Percentiles rank a stretch among this genome's conserved stretches.
Conservation (phyloP, 2,113 vertebrate species). For the Oriolus oriolus region DNA sequence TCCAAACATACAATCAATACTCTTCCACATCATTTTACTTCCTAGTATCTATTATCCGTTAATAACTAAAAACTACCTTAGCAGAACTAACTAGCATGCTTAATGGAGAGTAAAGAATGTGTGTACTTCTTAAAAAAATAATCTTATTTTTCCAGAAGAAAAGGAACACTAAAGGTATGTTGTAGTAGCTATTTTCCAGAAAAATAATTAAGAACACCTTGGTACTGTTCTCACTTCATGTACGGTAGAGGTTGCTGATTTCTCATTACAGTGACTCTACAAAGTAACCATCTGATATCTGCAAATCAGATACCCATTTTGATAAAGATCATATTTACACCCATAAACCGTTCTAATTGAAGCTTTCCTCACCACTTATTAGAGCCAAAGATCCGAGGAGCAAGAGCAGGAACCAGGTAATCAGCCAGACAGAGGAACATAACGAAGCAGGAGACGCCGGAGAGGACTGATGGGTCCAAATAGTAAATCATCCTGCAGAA, state of each 20-base stretch:
- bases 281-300: not conserved
- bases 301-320: not conserved
- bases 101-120: not conserved
- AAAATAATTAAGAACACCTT: not conserved
- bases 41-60: not conserved
- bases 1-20: not conserved
- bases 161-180: not conserved
- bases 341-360: not conserved
- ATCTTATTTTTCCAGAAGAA: not conserved
- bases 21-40: not conserved
- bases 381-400: slow-evolving; percentile 91
- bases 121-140: not conserved
- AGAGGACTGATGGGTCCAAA: slow-evolving; percentile 94
- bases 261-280: not conserved
- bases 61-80: not conserved
- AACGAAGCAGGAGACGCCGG: slow-evolving; percentile 88
- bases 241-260: not conserved
- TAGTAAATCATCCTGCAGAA: slow-evolving; percentile 89
- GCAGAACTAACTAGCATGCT: not conserved
- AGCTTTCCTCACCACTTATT: slow-evolving; percentile 87
- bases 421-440: slow-evolving; percentile 96
- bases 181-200: not conserved
- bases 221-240: not conserved
- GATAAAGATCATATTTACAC: not conserved
- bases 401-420: slow-evolving; percentile 94